A percentile compares a stretch with the other conserved stretches of the same genome.
phyloP scores from a whole-genome alignment of 2,888 invertebrate genomes.

The Acronicta leporina region DNA sequence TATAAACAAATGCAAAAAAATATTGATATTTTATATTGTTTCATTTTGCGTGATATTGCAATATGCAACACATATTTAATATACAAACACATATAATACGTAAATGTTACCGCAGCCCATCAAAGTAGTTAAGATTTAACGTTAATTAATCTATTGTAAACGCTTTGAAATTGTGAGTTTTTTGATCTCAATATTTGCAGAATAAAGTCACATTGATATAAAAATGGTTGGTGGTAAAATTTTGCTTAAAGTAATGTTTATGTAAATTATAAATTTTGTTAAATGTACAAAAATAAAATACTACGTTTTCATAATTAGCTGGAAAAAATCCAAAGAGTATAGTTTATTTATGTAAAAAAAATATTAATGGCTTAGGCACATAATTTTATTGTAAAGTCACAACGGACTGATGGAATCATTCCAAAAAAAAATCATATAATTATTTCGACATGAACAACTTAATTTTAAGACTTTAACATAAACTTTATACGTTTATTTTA shows the following conservation, averaged over 20 bases:
- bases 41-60: too few relatives aligned
- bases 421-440: constrained; percentile 51
- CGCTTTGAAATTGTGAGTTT: constrained; percentile 71
- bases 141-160: constrained; percentile 42
- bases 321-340: constrained; percentile 46
- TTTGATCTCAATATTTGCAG: constrained; percentile 72
- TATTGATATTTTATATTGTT: too few relatives aligned
- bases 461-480: constrained; percentile 35
- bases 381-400: constrained; percentile 25
- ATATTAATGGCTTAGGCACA: constrained; percentile 19
- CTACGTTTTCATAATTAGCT: constrained; percentile 7
- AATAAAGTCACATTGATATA: constrained; percentile 42
- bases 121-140: constrained; percentile 22
- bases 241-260: too few relatives aligned
- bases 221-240: constrained; percentile 34
- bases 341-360: constrained; percentile 23
- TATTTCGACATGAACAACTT: constrained; percentile 34
- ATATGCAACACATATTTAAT: constrained; percentile 25
- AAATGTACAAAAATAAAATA: too few relatives aligned
- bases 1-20: too few relatives aligned
- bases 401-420: constrained; percentile 69
- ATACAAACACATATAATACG: constrained; percentile 26
- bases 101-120: constrained; percentile 28
- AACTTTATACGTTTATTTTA: constrained; percentile 20
- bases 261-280: too few relatives aligned